Percentiles rank a stretch among this genome's conserved stretches.
Evolutionary conservation across 2,797 vertebrate species (phyloP).

Genomic region (Spondyliosoma cantharus): DNA sequence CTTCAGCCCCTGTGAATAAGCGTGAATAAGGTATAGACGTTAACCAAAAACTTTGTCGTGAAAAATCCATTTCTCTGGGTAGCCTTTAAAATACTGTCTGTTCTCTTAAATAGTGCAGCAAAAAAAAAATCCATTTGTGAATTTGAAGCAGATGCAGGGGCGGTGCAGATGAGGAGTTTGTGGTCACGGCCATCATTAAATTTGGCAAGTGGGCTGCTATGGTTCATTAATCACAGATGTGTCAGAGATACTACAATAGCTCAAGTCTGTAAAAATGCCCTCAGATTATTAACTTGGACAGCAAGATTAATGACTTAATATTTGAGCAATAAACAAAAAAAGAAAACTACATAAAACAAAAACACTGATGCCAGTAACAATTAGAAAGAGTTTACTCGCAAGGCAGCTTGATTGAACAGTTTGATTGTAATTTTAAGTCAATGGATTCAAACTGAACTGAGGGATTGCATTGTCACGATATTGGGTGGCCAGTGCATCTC

Average conservation of each 20-base stretch:
- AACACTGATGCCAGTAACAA: too few relatives aligned
- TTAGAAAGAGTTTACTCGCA: too few relatives aligned
- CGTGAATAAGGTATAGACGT: background rate
- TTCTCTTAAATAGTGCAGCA: constrained; percentile 25
- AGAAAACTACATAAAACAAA: background rate
- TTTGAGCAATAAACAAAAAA: too few relatives aligned
- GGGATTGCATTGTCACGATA: too few relatives aligned
- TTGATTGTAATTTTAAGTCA: too few relatives aligned
- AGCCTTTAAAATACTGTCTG: constrained; percentile 6
- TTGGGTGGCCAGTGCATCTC: too few relatives aligned
- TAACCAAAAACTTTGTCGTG: background rate
- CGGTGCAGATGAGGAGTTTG: background rate
- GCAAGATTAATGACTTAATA: background rate
- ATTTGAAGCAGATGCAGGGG: constrained; percentile 50
- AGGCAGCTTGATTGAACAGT: too few relatives aligned
- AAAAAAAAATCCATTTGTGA: constrained; percentile 15
- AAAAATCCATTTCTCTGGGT: background rate
- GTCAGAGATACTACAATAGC: constrained; percentile 27
- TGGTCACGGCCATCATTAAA: constrained; percentile 7
- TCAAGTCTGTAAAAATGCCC: constrained; percentile 11
- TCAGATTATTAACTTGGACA: background rate
- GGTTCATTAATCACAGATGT: constrained; percentile 38
- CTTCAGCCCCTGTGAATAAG: constrained; percentile 1
- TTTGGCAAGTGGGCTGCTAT: constrained; percentile 18
- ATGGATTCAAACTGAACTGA: too few relatives aligned